phyloP scores from a whole-genome alignment of 2,888 invertebrate genomes.

The Adineta ricciae region DNA sequence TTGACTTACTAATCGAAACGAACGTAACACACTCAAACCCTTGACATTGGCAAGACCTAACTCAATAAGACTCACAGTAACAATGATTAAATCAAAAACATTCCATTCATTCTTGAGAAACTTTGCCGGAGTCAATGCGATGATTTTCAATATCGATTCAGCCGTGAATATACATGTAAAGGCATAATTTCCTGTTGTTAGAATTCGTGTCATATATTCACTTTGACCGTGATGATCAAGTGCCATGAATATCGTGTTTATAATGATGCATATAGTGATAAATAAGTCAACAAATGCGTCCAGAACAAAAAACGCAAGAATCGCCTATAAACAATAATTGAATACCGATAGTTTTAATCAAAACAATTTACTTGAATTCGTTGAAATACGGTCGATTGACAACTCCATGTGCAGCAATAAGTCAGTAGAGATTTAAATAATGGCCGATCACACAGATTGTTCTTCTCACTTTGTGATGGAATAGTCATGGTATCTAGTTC shows the following conservation, averaged over 20 bases:
- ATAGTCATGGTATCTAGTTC: too few species aligned
- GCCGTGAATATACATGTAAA: constrained; percentile 63
- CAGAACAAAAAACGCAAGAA: constrained; percentile 56
- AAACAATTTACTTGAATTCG: constrained; percentile 21
- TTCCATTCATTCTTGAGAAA: constrained; percentile 99
- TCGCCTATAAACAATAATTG: background rate
- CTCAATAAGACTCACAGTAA: constrained; percentile 83
- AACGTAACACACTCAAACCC: constrained; percentile 86
- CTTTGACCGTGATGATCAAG: constrained; percentile 89
- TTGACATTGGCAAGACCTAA: constrained; percentile 70
- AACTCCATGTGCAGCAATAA: constrained; percentile 21
- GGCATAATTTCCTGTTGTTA: constrained; percentile 88
- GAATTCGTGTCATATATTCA: constrained; percentile 68
- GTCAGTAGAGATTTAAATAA: background rate
- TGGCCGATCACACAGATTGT: background rate
- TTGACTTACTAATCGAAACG: constrained; percentile 86
- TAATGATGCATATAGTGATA: constrained; percentile 89
- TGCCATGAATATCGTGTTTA: constrained; percentile 94
- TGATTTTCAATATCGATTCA: constrained; percentile 95
- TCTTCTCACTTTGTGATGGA: too few species aligned
- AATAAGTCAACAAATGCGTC: constrained; percentile 95
- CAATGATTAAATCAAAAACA: constrained; percentile 99
- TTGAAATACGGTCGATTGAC: background rate
- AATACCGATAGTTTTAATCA: background rate
- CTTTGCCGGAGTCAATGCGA: constrained; percentile 97